A percentile compares a stretch with the other conserved stretches of the same genome.
Evolutionary conservation across 1,140 invertebrate genomes (phyloP).

Genomic region (Armadillidium nasatum): DNA sequence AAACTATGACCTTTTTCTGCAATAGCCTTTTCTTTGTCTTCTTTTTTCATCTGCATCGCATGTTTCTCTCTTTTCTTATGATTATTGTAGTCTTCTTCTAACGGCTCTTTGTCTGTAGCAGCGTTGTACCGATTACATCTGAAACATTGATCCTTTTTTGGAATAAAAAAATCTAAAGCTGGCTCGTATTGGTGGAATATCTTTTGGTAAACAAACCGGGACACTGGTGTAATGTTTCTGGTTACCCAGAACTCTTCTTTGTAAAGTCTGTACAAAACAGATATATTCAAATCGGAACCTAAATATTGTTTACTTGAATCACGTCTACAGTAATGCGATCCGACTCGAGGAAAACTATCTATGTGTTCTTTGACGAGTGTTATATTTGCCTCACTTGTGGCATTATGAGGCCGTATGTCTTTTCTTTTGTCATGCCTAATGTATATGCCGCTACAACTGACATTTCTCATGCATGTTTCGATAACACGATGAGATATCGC

Average conservation of each 20-base stretch:
- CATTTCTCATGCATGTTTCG: no score
- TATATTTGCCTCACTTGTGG: no score
- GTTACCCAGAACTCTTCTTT: neutral
- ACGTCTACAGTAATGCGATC: neutral
- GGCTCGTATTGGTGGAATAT: neutral
- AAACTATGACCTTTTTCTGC: neutral
- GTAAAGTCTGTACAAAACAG: neutral
- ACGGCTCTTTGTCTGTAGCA: neutral
- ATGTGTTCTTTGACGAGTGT: no score
- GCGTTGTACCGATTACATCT: neutral
- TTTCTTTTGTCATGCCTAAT: no score
- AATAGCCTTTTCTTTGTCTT: neutral
- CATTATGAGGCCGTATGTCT: no score
- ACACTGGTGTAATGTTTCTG: no score
- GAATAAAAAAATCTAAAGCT: neutral
- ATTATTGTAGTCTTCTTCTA: neutral
- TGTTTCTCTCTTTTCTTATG: neutral
- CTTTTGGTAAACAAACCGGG: no score
- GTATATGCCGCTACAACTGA: no score
- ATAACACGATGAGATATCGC: neutral
- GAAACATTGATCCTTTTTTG: neutral
- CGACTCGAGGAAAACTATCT: neutral
- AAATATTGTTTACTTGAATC: neutral
- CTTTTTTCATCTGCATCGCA: neutral
- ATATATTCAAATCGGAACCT: neutral